Evolutionary conservation across 2,888 invertebrate genomes (phyloP).

Genomic region (Phlogophora meticulosa): DNA sequence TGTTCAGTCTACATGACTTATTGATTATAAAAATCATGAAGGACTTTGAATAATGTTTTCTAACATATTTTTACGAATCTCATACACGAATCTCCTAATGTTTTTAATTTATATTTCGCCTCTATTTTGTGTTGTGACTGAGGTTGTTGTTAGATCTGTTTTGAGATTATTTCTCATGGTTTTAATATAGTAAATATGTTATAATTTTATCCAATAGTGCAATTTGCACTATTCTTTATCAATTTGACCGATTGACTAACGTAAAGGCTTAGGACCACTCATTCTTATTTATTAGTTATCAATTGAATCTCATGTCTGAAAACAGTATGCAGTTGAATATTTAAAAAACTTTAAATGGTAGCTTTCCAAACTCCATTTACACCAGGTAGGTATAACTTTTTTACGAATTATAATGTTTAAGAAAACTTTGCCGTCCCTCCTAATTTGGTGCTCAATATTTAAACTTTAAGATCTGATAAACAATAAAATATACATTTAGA

Average conservation of each 20-base stretch:
- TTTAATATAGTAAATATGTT: conserved; percentile 13
- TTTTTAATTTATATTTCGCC: background rate
- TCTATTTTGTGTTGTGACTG: conserved; percentile 1
- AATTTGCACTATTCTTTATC: background rate
- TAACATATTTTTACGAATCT: conserved; percentile 27
- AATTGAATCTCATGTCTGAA: no score
- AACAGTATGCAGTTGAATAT: background rate
- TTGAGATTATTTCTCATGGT: background rate
- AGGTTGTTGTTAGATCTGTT: background rate
- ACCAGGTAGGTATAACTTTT: conserved; percentile 30
- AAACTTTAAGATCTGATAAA: conserved; percentile 62
- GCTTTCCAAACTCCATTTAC: background rate
- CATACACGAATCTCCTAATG: conserved; percentile 30
- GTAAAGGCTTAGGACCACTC: no score
- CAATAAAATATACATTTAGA: conserved; percentile 77
- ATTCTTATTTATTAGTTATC: no score
- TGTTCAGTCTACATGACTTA: background rate
- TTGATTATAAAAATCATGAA: background rate
- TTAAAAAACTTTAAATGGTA: background rate
- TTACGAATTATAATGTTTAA: conserved; percentile 53
- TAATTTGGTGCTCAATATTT: conserved; percentile 75
- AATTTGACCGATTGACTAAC: background rate
- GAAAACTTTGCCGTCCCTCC: conserved; percentile 59
- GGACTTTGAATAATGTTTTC: background rate
- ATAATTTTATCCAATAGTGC: background rate